Base-by-base conservation (phyloP, 2,113 vertebrate species). In the Pithys albifrons region DNA sequence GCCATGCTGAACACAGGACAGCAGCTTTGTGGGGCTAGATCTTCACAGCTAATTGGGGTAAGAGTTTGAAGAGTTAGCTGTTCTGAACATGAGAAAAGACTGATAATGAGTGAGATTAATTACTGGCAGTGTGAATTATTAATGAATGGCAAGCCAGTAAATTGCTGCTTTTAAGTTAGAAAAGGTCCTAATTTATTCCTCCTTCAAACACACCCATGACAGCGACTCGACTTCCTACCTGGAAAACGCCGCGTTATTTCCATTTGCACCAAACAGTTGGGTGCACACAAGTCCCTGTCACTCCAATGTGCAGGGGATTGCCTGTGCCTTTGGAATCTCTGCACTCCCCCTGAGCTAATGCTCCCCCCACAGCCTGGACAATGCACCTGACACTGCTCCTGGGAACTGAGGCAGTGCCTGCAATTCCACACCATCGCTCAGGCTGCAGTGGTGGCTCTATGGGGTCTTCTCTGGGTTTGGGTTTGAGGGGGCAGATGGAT, bases 281-380 rank as follows among this genome's bases (percentile, higher is more conserved):
- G 48, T 28, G 16, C 0, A 46, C 14, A 54, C 4, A 14, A 76
- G 39, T 5, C 18, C 35, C n/a, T 51, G 20, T 3, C 31, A 27
- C 46, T 27, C 31, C 39, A 10, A 31, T 1, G 12, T 9, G 20
- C n/a, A 35, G 59, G 16, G 51, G 14, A 69, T 0, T n/a, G 25
- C 25, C 15, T 10, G 24, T 12, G n/a, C 35, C 6, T 67, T 6
- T 1, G 51, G n/a, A 37, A 35, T 8, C 29, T 18, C 64, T 20
- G 37, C 12, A n/a, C 15, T 7, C 28, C 1, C 27, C 14, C 35
- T 16, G 1, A 25, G 27, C 39, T 14, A 17, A 31, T 1, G 0
- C 25, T 18, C 29, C 31, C 69, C 24, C 69, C 45, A 51, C 11
- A 11, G 39, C 39, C 39, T 39, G 39, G 39, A 39, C 39, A 39